These are phyloP conservation scores for Eucera pruinosa DNA, from an alignment of 2,888 invertebrate species.

Conservation along the genomic window DNA sequence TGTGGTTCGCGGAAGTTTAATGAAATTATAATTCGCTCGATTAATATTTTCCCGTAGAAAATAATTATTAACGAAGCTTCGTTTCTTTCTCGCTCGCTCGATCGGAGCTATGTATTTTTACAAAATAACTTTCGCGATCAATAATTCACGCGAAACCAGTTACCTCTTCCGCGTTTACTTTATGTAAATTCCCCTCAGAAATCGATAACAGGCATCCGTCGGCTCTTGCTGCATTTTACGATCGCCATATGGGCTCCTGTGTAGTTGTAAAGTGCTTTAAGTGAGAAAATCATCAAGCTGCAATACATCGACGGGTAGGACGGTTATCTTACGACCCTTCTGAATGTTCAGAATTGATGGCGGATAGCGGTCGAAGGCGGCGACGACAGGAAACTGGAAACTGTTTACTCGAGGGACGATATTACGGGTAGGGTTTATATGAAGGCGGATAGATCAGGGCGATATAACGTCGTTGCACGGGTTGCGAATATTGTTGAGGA, in stretches of 20 bases:
- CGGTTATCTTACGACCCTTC: constrained; percentile 70
- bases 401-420: constrained; percentile 79
- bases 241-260: constrained; percentile 32
- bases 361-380: constrained; percentile 68
- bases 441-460: constrained; percentile 75
- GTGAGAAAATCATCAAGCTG: constrained; percentile 64
- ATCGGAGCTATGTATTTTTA: neutral
- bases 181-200: constrained; percentile 5
- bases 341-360: constrained; percentile 72
- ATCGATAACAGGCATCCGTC: constrained; percentile 16
- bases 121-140: neutral
- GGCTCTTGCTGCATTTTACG: constrained; percentile 39
- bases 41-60: no score
- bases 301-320: constrained; percentile 22
- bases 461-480: constrained; percentile 68
- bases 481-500: constrained; percentile 68
- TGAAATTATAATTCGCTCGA: no score
- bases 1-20: no score
- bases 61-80: neutral
- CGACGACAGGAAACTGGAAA: constrained; percentile 76
- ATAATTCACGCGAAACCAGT: neutral
- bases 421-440: constrained; percentile 74
- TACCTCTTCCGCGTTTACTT: neutral
- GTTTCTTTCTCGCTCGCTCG: neutral
- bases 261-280: constrained; percentile 49